These are phyloP conservation scores for Resseliella maxima DNA, from an alignment of 2,888 invertebrate genomes.

Conservation along the genomic window DNA sequence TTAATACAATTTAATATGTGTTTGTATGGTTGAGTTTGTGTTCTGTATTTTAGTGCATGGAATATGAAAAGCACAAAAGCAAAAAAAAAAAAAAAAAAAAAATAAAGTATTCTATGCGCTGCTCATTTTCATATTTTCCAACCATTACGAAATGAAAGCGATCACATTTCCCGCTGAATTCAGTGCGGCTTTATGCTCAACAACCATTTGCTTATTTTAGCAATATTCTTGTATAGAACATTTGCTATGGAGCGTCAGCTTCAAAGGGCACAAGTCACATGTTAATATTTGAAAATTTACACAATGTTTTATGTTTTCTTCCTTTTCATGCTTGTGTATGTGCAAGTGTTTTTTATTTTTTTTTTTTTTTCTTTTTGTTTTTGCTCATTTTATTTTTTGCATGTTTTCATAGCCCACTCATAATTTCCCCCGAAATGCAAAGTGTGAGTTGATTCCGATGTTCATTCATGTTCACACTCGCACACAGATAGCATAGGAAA, in stretches of 20 bases:
- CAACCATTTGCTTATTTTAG: too few species aligned
- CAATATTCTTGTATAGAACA: neutral
- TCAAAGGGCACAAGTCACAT: slow-evolving; percentile 23
- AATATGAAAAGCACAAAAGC: neutral
- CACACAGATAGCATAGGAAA: neutral
- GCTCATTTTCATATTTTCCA: slow-evolving; percentile 26
- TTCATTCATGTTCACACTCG: too few species aligned
- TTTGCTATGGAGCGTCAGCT: neutral
- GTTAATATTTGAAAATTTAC: slow-evolving; percentile 32
- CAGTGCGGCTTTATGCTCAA: too few species aligned
- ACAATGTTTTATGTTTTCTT: slow-evolving; percentile 19
- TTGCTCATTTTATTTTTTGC: too few species aligned
- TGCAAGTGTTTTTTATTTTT: too few species aligned
- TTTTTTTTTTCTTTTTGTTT: too few species aligned
- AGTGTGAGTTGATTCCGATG: neutral
- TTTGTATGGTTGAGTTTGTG: too few species aligned
- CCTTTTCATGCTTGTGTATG: too few species aligned
- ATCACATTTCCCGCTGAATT: neutral
- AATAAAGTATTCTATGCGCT: neutral
- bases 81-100: too few species aligned
- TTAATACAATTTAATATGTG: slow-evolving; percentile 30
- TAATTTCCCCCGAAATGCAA: neutral
- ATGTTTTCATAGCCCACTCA: slow-evolving; percentile 36
- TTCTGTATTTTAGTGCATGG: too few species aligned
- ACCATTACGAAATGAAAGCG: neutral